A percentile compares a stretch with the other conserved stretches of the same genome.
phyloP scores from a whole-genome alignment of 2,888 invertebrate genomes.

The Cartodere bifasciata region DNA sequence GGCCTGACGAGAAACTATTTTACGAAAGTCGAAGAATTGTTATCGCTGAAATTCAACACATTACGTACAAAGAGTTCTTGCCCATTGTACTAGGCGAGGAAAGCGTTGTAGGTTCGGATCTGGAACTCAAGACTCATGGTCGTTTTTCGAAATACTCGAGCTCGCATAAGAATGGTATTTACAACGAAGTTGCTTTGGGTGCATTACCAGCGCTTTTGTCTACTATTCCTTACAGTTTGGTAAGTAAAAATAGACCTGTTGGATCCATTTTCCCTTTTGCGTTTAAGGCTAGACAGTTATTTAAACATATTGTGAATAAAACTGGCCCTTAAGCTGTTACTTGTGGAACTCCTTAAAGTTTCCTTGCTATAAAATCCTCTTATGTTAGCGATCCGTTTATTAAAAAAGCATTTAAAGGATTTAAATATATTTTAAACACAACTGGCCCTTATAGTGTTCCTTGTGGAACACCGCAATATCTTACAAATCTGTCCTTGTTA shows the following conservation, averaged over 20 bases:
- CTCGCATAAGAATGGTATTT: constrained; percentile 62
- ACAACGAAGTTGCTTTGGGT: constrained; percentile 64
- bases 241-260: constrained; percentile 27
- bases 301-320: too few relatives aligned
- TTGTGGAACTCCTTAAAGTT: too few relatives aligned
- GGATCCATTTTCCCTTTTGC: constrained; percentile 1
- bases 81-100: constrained; percentile 67
- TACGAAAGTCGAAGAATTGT: constrained; percentile 63
- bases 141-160: constrained; percentile 74
- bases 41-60: constrained; percentile 69
- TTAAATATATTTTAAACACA: too few relatives aligned
- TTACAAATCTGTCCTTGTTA: too few relatives aligned
- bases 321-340: too few relatives aligned
- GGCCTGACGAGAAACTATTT: constrained; percentile 68
- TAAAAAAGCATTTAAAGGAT: too few relatives aligned
- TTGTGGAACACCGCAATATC: too few relatives aligned
- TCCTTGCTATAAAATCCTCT: too few relatives aligned
- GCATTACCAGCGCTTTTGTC: constrained; percentile 62
- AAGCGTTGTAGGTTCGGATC: constrained; percentile 42
- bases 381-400: too few relatives aligned
- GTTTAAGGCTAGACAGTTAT: too few relatives aligned
- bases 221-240: constrained; percentile 59
- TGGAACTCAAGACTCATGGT: constrained; percentile 52
- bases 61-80: constrained; percentile 72
- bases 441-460: too few relatives aligned